Evolutionary conservation across 2,113 vertebrate genomes (phyloP), one percentile per base, ranked within the genome.

Genomic region (Petromus typicus): DNA sequence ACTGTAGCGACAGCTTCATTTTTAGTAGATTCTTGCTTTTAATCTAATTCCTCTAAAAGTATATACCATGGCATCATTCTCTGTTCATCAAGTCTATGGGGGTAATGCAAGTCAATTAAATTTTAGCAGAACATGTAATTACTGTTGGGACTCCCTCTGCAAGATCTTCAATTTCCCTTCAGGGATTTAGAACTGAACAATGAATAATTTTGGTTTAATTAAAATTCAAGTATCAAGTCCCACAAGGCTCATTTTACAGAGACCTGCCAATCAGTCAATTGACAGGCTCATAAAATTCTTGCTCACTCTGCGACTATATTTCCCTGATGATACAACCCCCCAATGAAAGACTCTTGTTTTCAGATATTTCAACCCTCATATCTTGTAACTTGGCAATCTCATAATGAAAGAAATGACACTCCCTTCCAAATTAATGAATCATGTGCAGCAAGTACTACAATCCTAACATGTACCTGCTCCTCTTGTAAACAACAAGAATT

Each of bases 201-300:
- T 85, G 90, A 96, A 94, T 96, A 93, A 96, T 96, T 97, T 98
- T 91, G 93, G 63, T 95, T 96, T 87, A 98, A 98, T 97, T 97
- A 96, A 97, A 98, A 97, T 95, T 97, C 84, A 96, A 95, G 54
- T 12, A 57, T 96, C 64, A 94, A 95, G 90, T 97, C 93, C 40
- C 80, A 34, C 37, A 69, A 93, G 86, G 54, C 91, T 95, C 93
- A 9, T 93, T 88, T 97, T 91, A 96, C 67, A 95, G 90, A 98
- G 82, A 94, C 67, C 61, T 97, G 88, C 67, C 94, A 91, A n/a
- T 89, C 43, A 95, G 59, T 45, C 61, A 5, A 84, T 96, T 89
- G 54, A 48, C 79, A 83, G 10, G 20, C 83, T 96, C 87, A 95
- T 96, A 91, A 95, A 97, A 96, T 43, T 96, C 63, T 80, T 30